Percentiles rank a stretch among this genome's conserved stretches.
Evolutionary conservation across 2,888 invertebrate genomes (phyloP).

Genomic region (Chrysolina americana): DNA sequence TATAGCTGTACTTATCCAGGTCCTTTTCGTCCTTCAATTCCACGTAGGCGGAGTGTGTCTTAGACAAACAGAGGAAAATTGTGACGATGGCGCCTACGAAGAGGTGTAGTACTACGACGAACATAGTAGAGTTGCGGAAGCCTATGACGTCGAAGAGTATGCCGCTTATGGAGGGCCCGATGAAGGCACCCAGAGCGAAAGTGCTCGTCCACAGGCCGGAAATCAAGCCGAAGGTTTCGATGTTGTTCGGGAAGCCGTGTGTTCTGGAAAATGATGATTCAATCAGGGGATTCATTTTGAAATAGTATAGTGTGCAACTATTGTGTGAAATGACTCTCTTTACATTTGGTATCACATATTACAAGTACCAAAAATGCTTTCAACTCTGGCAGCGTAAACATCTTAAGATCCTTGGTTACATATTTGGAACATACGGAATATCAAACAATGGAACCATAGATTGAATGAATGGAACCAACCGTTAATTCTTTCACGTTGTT

Average conservation of each 20-base stretch:
- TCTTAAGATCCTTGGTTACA: too few species aligned
- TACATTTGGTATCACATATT: too few species aligned
- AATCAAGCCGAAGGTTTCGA: constrained; percentile 91
- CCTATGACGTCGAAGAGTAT: constrained; percentile 82
- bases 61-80: constrained; percentile 69
- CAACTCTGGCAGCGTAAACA: too few species aligned
- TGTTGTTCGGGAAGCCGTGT: constrained; percentile 84
- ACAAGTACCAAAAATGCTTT: too few species aligned
- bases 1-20: constrained; percentile 64
- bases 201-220: constrained; percentile 93
- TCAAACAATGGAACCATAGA: too few species aligned
- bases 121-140: constrained; percentile 80
- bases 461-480: too few species aligned
- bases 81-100: constrained; percentile 72
- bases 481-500: too few species aligned
- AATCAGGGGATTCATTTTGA: too few species aligned
- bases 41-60: constrained; percentile 60
- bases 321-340: too few species aligned
- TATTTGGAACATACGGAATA: too few species aligned
- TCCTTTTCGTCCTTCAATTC: constrained; percentile 73
- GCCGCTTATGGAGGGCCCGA: constrained; percentile 85
- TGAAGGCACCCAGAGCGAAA: constrained; percentile 90
- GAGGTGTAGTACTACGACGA: constrained; percentile 78
- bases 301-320: too few species aligned
- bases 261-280: constrained; percentile 70